A percentile compares a stretch with the other conserved stretches of the same genome.
Evolutionary conservation across 2,113 vertebrate species (phyloP).

Genomic region (Puma concolor): DNA sequence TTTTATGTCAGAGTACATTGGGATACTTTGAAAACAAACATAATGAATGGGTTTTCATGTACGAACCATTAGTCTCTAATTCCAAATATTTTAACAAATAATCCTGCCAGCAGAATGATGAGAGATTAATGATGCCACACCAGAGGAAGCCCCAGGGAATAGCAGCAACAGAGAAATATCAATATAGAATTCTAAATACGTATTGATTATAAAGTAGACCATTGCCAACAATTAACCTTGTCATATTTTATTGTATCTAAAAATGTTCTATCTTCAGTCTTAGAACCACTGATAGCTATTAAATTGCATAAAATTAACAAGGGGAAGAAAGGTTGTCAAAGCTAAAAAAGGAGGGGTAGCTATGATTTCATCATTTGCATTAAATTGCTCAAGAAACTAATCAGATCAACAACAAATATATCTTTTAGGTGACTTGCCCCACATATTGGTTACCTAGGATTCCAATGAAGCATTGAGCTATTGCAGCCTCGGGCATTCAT

Average conservation of each 20-base stretch:
- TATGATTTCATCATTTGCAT: conserved; percentile 2
- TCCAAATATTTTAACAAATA: conserved; percentile 50
- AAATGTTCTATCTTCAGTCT: conserved; percentile 16
- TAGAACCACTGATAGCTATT: neutral
- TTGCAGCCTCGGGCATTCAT: conserved; percentile 60
- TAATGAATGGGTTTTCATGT: neutral
- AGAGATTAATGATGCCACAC: neutral
- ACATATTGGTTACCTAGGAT: conserved; percentile 32
- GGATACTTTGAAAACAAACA: conserved; percentile 12
- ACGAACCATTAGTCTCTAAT: neutral
- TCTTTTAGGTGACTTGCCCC: neutral
- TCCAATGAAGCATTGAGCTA: conserved; percentile 69
- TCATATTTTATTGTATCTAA: neutral
- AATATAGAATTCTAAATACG: neutral
- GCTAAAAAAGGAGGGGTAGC: neutral
- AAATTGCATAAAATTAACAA: conserved; percentile 17
- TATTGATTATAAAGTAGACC: neutral
- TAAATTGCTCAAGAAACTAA: conserved; percentile 11
- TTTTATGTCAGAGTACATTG: conserved; percentile 16
- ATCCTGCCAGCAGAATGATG: neutral
- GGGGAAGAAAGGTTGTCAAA: neutral
- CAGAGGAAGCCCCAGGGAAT: neutral
- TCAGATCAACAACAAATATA: neutral
- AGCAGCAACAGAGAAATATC: neutral
- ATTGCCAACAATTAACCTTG: neutral